Evolutionary conservation across 92 coral and sea anemone species (phyloP).

Genomic region (Heteractis magnifica): DNA sequence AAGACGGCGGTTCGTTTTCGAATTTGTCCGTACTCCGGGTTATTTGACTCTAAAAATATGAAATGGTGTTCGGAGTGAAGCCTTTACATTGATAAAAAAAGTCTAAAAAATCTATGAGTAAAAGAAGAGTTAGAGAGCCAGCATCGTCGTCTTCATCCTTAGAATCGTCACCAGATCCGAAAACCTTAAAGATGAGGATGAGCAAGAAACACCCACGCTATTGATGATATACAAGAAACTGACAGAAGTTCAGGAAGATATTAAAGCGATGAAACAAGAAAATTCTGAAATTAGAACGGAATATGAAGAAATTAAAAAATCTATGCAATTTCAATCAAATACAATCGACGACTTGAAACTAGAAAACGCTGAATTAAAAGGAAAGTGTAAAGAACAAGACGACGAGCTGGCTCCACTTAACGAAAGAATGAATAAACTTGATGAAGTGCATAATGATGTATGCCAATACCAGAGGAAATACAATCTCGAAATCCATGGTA

Average conservation of each 20-base stretch:
- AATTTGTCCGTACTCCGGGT: background rate
- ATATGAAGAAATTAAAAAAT: background rate
- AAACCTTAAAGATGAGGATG: background rate
- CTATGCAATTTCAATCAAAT: background rate
- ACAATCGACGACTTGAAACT: background rate
- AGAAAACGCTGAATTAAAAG: background rate
- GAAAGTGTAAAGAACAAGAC: background rate
- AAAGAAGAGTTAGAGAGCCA: background rate
- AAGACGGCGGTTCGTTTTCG: background rate
- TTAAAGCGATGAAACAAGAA: conserved; percentile 8
- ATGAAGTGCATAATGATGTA: background rate
- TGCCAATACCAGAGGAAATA: no score
- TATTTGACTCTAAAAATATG: background rate
- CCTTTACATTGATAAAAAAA: no score
- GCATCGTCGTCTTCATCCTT: background rate
- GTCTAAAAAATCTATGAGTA: background rate
- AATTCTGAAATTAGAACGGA: conserved; percentile 7
- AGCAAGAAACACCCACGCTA: conserved; percentile 8
- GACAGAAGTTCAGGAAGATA: conserved; percentile 8
- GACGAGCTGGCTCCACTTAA: background rate
- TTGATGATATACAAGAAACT: background rate
- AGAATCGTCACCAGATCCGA: background rate
- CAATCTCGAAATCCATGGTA: no score
- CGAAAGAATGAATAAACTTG: background rate
- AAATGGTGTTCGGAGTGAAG: background rate